phyloP scores from a whole-genome alignment of 2,113 vertebrate genomes.

The Rhombomys opimus region DNA sequence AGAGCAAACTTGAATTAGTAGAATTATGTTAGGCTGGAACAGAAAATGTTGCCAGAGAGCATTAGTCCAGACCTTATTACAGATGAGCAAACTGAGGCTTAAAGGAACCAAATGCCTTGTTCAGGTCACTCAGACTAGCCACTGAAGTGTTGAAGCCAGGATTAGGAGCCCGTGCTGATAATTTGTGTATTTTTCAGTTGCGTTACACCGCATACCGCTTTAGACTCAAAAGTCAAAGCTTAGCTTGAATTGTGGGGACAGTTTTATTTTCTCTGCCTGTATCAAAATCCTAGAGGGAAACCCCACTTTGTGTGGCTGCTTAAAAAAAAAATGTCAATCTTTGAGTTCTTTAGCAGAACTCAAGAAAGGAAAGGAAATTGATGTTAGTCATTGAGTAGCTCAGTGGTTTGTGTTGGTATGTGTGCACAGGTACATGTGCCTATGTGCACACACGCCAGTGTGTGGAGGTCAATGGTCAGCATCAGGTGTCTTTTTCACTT shows the following conservation, averaged over 20 bases:
- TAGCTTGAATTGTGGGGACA: background rate
- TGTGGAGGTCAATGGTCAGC: background rate
- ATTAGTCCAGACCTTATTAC: background rate
- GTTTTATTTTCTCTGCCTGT: background rate
- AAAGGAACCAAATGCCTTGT: slow-evolving; percentile 31
- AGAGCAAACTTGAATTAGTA: slow-evolving; percentile 30
- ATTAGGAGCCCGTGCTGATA: background rate
- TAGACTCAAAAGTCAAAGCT: slow-evolving; percentile 37
- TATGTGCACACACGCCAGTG: background rate
- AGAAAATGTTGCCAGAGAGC: slow-evolving; percentile 20
- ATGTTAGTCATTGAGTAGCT: background rate
- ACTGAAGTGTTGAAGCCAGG: background rate
- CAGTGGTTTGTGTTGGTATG: background rate
- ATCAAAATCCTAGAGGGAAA: background rate
- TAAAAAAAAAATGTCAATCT: slow-evolving; percentile 27
- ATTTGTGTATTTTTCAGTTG: background rate
- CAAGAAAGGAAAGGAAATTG: slow-evolving; percentile 10
- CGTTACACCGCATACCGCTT: background rate
- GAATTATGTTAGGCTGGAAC: slow-evolving; percentile 18
- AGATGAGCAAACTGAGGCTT: background rate
- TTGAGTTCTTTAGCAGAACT: background rate
- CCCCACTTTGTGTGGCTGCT: background rate
- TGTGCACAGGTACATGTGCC: background rate
- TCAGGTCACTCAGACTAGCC: background rate
- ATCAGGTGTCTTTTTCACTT: background rate